These are phyloP conservation scores for Todiramphus chloris DNA, from an alignment of 2,113 vertebrate genomes.

Conservation along the genomic window DNA sequence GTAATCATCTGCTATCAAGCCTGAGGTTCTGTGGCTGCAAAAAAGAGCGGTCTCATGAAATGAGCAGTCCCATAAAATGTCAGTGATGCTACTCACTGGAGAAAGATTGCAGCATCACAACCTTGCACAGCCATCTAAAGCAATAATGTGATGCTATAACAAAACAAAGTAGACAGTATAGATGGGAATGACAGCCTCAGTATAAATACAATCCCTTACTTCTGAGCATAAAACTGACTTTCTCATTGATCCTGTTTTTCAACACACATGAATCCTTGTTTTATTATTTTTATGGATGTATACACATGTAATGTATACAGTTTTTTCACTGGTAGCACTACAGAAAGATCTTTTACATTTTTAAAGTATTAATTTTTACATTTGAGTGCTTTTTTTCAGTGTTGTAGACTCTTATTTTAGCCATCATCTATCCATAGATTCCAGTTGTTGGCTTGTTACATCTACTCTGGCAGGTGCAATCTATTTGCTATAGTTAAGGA, in stretches of 20 bases:
- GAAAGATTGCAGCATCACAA: slow-evolving; percentile 54
- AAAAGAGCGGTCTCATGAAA: slow-evolving; percentile 31
- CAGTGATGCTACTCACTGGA: slow-evolving; percentile 28
- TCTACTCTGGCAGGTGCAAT: neutral
- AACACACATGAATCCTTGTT: neutral
- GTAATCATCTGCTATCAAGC: slow-evolving; percentile 3
- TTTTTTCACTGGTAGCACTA: neutral
- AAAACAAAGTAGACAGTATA: slow-evolving; percentile 37
- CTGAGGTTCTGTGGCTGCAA: slow-evolving; percentile 26
- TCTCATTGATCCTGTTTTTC: neutral
- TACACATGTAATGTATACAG: neutral
- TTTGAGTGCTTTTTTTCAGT: neutral
- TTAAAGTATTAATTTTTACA: neutral
- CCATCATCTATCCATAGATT: neutral
- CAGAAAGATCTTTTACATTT: neutral
- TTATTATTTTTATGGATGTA: neutral
- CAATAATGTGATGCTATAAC: slow-evolving; percentile 39
- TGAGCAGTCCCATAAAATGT: slow-evolving; percentile 43
- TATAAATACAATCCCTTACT: neutral
- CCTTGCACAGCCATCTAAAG: slow-evolving; percentile 20
- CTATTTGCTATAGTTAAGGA: neutral
- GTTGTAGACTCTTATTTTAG: neutral
- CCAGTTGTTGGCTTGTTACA: neutral
- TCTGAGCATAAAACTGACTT: neutral
- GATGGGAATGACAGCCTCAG: slow-evolving; percentile 2